phyloP scores from a whole-genome alignment of 2,888 invertebrate genomes.

The Empis livida region DNA sequence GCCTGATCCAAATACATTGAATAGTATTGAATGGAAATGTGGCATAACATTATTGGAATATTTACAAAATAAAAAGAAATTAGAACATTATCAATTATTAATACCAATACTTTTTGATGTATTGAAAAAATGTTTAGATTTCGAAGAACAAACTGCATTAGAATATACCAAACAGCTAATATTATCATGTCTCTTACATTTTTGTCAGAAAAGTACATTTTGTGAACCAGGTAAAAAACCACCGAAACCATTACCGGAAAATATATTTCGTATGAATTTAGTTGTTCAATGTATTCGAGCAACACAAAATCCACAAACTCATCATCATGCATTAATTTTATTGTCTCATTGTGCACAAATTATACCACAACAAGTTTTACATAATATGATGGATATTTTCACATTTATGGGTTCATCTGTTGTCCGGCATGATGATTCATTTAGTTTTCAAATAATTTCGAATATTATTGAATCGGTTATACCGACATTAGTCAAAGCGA shows the following conservation, averaged over 20 bases:
- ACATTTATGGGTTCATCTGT: constrained; percentile 95
- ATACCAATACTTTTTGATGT: constrained; percentile 67
- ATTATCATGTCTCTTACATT: constrained; percentile 61
- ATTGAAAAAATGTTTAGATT: constrained; percentile 61
- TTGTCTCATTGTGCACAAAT: constrained; percentile 65
- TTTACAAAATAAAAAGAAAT: constrained; percentile 72
- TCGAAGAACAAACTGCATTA: constrained; percentile 67
- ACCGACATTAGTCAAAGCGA: constrained; percentile 59
- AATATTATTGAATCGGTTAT: constrained; percentile 82
- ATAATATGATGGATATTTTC: constrained; percentile 92
- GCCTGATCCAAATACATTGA: constrained; percentile 34
- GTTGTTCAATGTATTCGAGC: constrained; percentile 78
- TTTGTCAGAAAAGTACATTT: constrained; percentile 44
- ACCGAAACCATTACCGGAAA: constrained; percentile 35
- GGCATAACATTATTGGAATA: constrained; percentile 71
- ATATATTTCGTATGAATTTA: constrained; percentile 30
- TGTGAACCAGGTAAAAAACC: constrained; percentile 36
- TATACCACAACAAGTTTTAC: constrained; percentile 71
- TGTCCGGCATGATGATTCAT: constrained; percentile 83
- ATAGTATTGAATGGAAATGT: constrained; percentile 59
- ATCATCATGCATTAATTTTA: constrained; percentile 80
- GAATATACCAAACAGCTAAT: constrained; percentile 85
- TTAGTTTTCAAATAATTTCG: constrained; percentile 86
- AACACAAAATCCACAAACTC: constrained; percentile 89
- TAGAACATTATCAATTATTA: constrained; percentile 50